These are phyloP conservation scores for Ctenochaetus hawaiiensis DNA, from an alignment of 2,797 vertebrate genomes.

Conservation along the genomic window DNA sequence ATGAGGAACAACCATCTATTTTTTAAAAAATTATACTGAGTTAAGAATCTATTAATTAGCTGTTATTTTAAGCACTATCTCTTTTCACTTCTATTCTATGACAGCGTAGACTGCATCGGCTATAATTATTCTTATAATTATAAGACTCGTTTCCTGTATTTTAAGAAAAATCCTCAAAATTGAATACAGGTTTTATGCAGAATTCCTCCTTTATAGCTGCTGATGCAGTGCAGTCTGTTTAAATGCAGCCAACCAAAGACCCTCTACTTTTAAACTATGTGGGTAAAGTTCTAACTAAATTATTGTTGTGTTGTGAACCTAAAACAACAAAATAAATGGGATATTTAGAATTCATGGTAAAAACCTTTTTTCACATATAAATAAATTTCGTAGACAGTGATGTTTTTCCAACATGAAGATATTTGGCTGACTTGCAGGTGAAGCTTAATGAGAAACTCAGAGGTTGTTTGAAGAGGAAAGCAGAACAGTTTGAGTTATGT, in stretches of 20 bases:
- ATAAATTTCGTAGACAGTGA: neutral
- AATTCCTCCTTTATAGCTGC: neutral
- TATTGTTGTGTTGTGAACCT: too few species aligned
- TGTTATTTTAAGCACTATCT: too few species aligned
- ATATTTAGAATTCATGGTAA: neutral
- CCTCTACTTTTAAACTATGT: neutral
- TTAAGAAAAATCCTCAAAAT: neutral
- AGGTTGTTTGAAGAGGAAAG: constrained; percentile 58
- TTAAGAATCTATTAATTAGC: too few species aligned
- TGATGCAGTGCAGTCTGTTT: neutral
- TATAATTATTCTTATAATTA: neutral
- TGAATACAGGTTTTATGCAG: neutral
- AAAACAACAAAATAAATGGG: neutral
- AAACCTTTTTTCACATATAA: neutral
- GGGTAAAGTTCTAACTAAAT: neutral
- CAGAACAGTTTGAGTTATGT: constrained; percentile 47
- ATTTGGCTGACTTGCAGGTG: constrained; percentile 39
- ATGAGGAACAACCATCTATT: too few species aligned
- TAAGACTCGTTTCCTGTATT: neutral
- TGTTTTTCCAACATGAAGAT: constrained; percentile 12
- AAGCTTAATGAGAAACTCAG: constrained; percentile 8
- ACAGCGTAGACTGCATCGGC: too few species aligned
- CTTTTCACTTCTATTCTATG: too few species aligned
- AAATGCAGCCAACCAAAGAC: neutral
- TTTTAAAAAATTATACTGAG: too few species aligned